These are phyloP conservation scores for Camelus dromedarius DNA, from an alignment of 2,113 vertebrate genomes.

Conservation along the genomic window DNA sequence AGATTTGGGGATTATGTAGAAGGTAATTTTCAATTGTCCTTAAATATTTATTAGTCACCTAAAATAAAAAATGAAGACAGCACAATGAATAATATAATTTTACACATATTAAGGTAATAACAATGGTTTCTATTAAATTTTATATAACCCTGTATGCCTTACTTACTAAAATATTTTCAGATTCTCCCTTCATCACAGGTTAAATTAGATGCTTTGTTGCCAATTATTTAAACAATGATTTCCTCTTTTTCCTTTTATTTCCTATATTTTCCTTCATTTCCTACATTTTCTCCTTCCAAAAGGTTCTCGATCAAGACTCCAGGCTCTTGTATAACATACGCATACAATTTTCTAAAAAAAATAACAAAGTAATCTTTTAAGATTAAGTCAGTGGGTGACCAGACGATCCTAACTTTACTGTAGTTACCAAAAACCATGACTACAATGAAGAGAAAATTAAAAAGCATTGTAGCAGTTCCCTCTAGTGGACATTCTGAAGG, in stretches of 20 bases:
- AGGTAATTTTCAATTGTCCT: not conserved
- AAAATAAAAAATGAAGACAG: not conserved
- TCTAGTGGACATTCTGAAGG: constrained; percentile 52
- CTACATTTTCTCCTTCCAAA: not conserved
- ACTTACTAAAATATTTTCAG: not conserved
- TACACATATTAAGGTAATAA: not conserved
- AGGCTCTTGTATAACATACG: not conserved
- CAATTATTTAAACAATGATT: not conserved
- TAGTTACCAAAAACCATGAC: not conserved
- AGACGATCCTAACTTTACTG: not conserved
- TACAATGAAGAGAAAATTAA: not conserved
- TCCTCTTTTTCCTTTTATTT: not conserved
- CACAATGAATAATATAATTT: not conserved
- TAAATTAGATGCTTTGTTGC: not conserved
- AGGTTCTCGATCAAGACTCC: not conserved
- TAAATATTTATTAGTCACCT: not conserved
- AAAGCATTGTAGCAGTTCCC: not conserved
- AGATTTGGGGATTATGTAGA: not conserved
- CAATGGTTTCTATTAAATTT: not conserved
- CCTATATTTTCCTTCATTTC: not conserved
- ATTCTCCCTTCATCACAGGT: not conserved
- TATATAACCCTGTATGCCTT: not conserved
- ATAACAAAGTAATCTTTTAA: not conserved
- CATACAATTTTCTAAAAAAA: not conserved
- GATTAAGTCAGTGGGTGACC: not conserved